Base-by-base conservation (phyloP, 1,140 invertebrate species). In the Drosophila prosaltans region DNA sequence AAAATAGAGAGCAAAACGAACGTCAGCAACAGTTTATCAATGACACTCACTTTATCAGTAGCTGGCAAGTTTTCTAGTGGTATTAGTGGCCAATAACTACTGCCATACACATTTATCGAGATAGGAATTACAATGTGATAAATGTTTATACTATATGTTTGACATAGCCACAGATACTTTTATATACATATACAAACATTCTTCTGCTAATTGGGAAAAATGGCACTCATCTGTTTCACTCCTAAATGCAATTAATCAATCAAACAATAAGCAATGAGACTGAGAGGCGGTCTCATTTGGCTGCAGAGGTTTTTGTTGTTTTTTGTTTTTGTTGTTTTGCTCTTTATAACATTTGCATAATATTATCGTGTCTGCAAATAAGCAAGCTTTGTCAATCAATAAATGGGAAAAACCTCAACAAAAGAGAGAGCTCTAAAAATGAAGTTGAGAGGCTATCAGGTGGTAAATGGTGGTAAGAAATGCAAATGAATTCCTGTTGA, bases 401-500 rank as follows among this genome's bases (percentile, higher is more conserved):
- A 83, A 88, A 82, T 70, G 77, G 57, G 36, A 32, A 26, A 24
- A 73, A 60, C 54, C 62, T 41, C 60, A 32, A 65, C 75, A 76
- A 65, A 48, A 30, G 55, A 65, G 55, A 30, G 55, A 76, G 36
- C 48, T 43, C 43, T 45, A n/a, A 61, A 24, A 45, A 28, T 21
- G 45, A 21, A 30, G 48, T 45, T 69, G 62, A 30, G 45, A 48
- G 74, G 68, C 78, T 51, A 51, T 51, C 21, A 85, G 81, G 65
- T 72, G 78, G 59, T 67, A 81, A 86, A 72, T 80, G 70, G 77
- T 62, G 70, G 84, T 67, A 75, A 88, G 84, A 74, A 81, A 88
- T 75, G 78, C 81, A 85, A 85, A 85, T 85, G 65, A 83, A 66
- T 79, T 69, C 55, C 74, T 88, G 69, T 32, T 89, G 84, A 89